These are phyloP conservation scores for Chrysolina haemoptera DNA, from an alignment of 2,888 invertebrate species.

Conservation along the genomic window DNA sequence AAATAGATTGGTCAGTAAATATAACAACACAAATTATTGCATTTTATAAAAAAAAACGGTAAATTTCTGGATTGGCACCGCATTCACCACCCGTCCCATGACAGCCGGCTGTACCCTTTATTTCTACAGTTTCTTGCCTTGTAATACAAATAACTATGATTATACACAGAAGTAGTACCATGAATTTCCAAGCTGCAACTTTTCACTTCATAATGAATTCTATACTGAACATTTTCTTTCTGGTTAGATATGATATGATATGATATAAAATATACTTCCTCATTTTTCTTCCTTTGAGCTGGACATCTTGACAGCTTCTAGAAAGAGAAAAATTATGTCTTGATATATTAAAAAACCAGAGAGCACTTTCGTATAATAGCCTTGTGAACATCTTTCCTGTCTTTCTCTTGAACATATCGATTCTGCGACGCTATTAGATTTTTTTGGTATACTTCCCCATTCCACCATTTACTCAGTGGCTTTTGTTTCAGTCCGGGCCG, in stretches of 20 bases:
- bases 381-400: neutral
- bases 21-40: too few relatives aligned
- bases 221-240: too few relatives aligned
- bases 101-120: too few relatives aligned
- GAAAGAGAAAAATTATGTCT: neutral
- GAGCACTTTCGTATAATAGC: neutral
- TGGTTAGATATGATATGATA: neutral
- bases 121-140: too few relatives aligned
- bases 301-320: neutral
- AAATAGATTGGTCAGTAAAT: too few relatives aligned
- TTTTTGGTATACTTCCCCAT: neutral
- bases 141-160: too few relatives aligned
- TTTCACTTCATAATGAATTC: too few relatives aligned
- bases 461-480: constrained; percentile 21
- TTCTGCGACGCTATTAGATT: neutral
- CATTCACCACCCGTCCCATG: too few relatives aligned
- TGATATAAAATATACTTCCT: neutral
- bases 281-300: neutral
- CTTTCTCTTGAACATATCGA: neutral
- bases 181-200: too few relatives aligned
- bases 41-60: too few relatives aligned
- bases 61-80: too few relatives aligned
- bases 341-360: neutral
- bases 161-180: too few relatives aligned
- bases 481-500: constrained; percentile 35